Conservation (phyloP, 2,797 vertebrate genomes). For the Cyclopterus lumpus region DNA sequence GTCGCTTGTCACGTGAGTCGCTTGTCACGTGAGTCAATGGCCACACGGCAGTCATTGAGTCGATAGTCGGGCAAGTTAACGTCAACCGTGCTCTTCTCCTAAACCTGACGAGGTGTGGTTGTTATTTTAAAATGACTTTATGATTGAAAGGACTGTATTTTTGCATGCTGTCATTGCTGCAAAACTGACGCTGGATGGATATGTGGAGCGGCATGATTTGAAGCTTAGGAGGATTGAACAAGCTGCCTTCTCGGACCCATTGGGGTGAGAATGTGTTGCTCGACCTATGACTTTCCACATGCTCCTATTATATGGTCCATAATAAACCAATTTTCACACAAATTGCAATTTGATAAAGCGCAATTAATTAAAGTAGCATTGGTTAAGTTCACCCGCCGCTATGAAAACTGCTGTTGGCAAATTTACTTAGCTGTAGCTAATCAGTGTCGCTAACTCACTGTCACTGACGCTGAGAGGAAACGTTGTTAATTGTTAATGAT, state of each 20-base stretch:
- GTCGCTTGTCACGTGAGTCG: too few relatives aligned
- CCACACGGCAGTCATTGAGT: too few relatives aligned
- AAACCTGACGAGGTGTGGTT: neutral
- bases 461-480: neutral
- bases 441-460: neutral
- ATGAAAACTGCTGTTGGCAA: neutral
- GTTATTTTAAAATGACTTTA: neutral
- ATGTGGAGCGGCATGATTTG: neutral
- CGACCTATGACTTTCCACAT: neutral
- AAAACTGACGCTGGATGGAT: too few relatives aligned
- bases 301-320: neutral
- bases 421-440: conserved; percentile 12
- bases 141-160: too few relatives aligned
- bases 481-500: neutral
- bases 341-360: neutral
- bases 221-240: neutral
- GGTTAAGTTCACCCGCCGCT: neutral
- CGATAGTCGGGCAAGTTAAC: neutral
- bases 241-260: neutral
- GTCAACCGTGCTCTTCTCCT: neutral
- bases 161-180: neutral
- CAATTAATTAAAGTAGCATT: neutral
- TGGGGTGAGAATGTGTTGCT: too few relatives aligned
- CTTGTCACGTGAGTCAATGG: too few relatives aligned
- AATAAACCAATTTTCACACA: too few relatives aligned